phyloP scores from a whole-genome alignment of 2,113 vertebrate species.

The Sitta europaea region DNA sequence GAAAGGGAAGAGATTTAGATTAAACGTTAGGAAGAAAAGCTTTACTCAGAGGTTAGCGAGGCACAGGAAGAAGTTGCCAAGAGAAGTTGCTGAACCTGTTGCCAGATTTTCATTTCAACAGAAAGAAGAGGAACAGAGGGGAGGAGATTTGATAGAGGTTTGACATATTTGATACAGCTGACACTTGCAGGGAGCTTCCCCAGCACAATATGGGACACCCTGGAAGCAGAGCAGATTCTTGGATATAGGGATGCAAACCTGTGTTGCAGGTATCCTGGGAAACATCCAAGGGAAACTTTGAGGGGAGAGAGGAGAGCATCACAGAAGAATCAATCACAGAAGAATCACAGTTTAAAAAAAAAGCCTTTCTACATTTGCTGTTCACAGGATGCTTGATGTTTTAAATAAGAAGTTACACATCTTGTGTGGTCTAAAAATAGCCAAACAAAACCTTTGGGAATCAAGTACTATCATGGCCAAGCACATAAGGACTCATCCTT shows the following conservation, averaged over 20 bases:
- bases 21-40: neutral
- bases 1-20: neutral
- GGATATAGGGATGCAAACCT: neutral
- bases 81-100: neutral
- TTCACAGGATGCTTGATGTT: neutral
- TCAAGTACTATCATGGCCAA: neutral
- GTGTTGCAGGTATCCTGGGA: neutral
- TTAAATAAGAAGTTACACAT: neutral
- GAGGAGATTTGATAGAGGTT: neutral
- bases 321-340: neutral
- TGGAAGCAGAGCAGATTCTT: neutral
- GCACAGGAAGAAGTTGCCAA: neutral
- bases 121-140: neutral
- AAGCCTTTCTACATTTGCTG: accelerated
- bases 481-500: neutral
- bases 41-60: neutral
- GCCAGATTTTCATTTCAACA: neutral
- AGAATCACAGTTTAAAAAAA: neutral
- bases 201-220: accelerated
- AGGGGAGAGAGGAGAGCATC: neutral
- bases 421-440: neutral
- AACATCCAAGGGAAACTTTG: neutral
- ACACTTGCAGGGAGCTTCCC: neutral
- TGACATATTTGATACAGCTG: neutral
- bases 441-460: neutral